phyloP scores from a whole-genome alignment of 2,888 invertebrate species.

The Globia sparganii region DNA sequence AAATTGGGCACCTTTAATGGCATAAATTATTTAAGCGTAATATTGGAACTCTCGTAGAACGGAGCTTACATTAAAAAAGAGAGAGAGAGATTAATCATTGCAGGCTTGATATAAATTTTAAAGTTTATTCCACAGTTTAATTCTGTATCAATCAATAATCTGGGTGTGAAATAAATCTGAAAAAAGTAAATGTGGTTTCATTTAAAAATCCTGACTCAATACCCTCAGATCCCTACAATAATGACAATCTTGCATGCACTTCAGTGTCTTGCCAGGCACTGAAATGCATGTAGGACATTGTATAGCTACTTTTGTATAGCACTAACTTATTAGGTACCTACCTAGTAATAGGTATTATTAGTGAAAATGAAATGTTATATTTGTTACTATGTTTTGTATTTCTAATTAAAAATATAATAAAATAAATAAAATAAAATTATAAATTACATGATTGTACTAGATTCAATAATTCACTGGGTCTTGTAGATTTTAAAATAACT shows the following conservation, averaged over 20 bases:
- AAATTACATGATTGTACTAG: slow-evolving; percentile 32
- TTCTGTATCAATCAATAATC: slow-evolving; percentile 2
- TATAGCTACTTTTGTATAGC: background rate
- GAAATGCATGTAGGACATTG: background rate
- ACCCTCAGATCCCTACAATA: background rate
- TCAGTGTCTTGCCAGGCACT: background rate
- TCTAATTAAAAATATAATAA: slow-evolving; percentile 12
- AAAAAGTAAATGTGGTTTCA: slow-evolving; percentile 48
- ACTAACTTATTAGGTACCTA: background rate
- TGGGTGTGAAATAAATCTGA: slow-evolving; percentile 51
- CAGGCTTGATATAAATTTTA: slow-evolving; percentile 17
- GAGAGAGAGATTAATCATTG: slow-evolving; percentile 3
- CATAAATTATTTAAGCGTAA: background rate
- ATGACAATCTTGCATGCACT: too few relatives aligned
- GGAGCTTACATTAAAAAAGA: slow-evolving; percentile 9
- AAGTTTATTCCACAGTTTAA: slow-evolving; percentile 33
- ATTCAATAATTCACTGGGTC: slow-evolving; percentile 24
- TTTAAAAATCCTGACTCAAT: slow-evolving; percentile 20
- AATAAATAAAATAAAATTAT: slow-evolving; percentile 13
- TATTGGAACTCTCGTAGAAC: slow-evolving; percentile 6
- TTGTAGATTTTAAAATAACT: slow-evolving; percentile 8
- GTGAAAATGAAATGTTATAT: slow-evolving; percentile 12
- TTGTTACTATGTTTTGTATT: slow-evolving; percentile 27
- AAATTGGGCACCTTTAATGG: slow-evolving; percentile 35
- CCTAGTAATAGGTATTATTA: background rate